phyloP scores from a whole-genome alignment of 2,888 invertebrate genomes.

The Schrankia costaestrigalis region DNA sequence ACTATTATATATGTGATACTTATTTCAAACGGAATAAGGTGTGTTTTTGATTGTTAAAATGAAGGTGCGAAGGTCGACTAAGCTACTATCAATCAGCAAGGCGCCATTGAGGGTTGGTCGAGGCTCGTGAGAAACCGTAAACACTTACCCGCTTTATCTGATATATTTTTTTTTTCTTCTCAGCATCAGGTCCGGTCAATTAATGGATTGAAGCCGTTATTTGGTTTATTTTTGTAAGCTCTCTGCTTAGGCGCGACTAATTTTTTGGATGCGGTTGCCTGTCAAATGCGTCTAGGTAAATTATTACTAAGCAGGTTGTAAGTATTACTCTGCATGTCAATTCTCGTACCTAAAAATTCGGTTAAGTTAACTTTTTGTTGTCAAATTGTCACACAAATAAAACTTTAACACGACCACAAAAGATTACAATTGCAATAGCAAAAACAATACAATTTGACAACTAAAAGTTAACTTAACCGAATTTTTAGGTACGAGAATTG shows the following conservation, averaged over 20 bases:
- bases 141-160: slow-evolving; percentile 79
- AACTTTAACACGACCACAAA: too few relatives aligned
- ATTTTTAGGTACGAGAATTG: too few relatives aligned
- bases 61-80: slow-evolving; percentile 65
- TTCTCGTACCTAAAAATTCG: too few relatives aligned
- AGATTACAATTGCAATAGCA: too few relatives aligned
- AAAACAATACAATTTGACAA: too few relatives aligned
- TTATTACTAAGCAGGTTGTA: too few relatives aligned
- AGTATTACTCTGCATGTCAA: too few relatives aligned
- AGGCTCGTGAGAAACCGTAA: slow-evolving; percentile 79
- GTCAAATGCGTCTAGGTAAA: too few relatives aligned
- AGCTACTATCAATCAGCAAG: slow-evolving; percentile 78
- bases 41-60: slow-evolving; percentile 29
- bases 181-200: slow-evolving; percentile 75
- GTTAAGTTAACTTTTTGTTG: too few relatives aligned
- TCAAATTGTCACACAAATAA: too few relatives aligned
- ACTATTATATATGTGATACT: slow-evolving; percentile 24
- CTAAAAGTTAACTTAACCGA: too few relatives aligned
- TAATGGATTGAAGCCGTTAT: slow-evolving; percentile 78
- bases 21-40: slow-evolving; percentile 32
- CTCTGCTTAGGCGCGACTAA: slow-evolving; percentile 65
- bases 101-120: slow-evolving; percentile 79
- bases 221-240: slow-evolving; percentile 70
- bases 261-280: slow-evolving; percentile 72
- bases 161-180: slow-evolving; percentile 75